Evolutionary conservation across 2,113 vertebrate species (phyloP), one percentile per base, ranked within the genome.

Genomic region (Ceratotherium simum): DNA sequence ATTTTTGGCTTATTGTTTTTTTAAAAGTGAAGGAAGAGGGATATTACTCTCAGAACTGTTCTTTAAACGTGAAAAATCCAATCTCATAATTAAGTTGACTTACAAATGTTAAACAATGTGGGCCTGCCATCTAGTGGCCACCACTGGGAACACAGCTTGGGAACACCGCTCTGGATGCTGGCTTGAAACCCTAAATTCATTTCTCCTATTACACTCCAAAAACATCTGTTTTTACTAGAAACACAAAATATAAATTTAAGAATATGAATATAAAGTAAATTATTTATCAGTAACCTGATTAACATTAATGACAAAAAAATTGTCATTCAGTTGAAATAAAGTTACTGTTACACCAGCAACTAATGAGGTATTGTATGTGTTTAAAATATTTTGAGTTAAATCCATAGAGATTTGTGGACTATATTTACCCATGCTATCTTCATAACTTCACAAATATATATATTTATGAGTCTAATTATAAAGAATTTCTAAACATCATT

Each of bases 101-200:
- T 90, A 17, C n/a, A 39, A 16, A 20, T 18, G 36, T 97, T 92
- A 96, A 78, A 60, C 75, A 90, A 97, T 96, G 69, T 97, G 95
- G 81, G 11, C 0, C 0, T 98, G 98, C 98, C 99, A 99, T 96
- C 99, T 98, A 98, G 98, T 98, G 99, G 98, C 5, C 62, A n/a
- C 0, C 0, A 1, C 17, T 64, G 33, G 96, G 1, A 58, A 64
- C 23, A 39, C 67, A 92, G 12, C 39, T 33, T 60, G 31, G 46
- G 33, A 90, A 54, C 3, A 20, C 18, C 46, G 64, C 1, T 48
- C 33, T 7, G 21, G 36, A 65, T 48, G 33, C 18, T 80, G 23
- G 5, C 27, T 33, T 36, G 48, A 97, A 70, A 60, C 4, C 0
- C 11, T 54, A 12, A 75, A 69, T 42, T 31, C 46, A 46, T 94